Conservation (phyloP, 2,888 invertebrate species). For the Cheilosia urbana region DNA sequence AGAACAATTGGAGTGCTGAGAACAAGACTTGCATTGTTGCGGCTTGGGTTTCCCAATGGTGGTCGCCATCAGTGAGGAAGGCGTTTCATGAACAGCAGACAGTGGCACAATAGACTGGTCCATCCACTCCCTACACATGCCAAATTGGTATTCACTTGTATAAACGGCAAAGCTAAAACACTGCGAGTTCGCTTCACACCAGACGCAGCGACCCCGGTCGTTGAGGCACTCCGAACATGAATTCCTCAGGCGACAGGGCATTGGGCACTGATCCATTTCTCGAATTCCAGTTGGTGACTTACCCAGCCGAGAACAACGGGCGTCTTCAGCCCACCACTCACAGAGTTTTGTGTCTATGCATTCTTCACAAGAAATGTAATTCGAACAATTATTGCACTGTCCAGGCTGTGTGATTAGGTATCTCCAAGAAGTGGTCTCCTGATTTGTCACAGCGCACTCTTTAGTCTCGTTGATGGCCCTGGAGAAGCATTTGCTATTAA, state of each 20-base stretch:
- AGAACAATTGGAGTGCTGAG: conserved; percentile 90
- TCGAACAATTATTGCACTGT: conserved; percentile 94
- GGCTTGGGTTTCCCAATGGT: conserved; percentile 62
- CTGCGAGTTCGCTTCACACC: conserved; percentile 96
- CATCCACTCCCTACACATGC: conserved; percentile 96
- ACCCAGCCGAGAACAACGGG: conserved; percentile 92
- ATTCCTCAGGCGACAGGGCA: conserved; percentile 90
- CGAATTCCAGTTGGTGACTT: conserved; percentile 88
- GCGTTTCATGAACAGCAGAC: conserved; percentile 51
- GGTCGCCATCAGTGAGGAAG: conserved; percentile 36
- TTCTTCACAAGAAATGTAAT: conserved; percentile 93
- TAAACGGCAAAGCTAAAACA: conserved; percentile 98
- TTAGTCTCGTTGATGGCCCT: conserved; percentile 88
- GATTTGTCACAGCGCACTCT: conserved; percentile 84
- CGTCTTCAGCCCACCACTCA: conserved; percentile 97
- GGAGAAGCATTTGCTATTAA: conserved; percentile 89
- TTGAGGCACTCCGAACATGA: conserved; percentile 93
- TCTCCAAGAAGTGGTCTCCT: conserved; percentile 85
- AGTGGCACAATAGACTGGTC: conserved; percentile 88
- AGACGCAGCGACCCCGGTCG: conserved; percentile 94
- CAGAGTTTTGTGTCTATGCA: conserved; percentile 92
- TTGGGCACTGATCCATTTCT: conserved; percentile 88
- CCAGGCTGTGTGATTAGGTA: conserved; percentile 92
- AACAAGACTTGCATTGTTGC: conserved; percentile 92
- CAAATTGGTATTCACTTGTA: conserved; percentile 96